Evolutionary conservation across 2,888 invertebrate species (phyloP), one percentile per base, ranked within the genome.

Genomic region (Acanthoscelides obtectus): DNA sequence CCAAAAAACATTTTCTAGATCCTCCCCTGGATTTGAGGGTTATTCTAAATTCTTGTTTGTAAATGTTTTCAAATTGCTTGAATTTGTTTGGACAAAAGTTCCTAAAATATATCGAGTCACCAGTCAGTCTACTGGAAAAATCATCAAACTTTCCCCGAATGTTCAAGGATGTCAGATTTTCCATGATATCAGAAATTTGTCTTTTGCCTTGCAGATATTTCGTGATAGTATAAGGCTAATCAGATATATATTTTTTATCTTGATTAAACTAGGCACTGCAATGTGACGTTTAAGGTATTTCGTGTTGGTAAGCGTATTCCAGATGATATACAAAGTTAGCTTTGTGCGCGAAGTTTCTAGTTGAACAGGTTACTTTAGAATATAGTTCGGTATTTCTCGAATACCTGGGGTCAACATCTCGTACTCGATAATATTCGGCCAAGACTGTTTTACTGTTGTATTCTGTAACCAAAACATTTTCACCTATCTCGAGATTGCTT

Each of bases 401-500:
- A 45, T 45, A 22, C 66, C 66, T 21, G 12, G 66, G 66, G 22
- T 66, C 22, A 21, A 21, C 66, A 1, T 66, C 19, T 6, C 20
- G 5, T 21, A 8, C 1, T 19, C 20, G 20, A 21, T 66, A 22
- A 21, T 66, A 22, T 66, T 66, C 21, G 8, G 20, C 22, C 20
- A 12, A 66, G 22, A 66, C 12, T 66, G 21, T 66, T 66, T 20
- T 66, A 2, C 19, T 20, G 3, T 22, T 21, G 8, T 21, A 20
- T 63, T 12, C 19, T 66, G 66, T 4, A 66, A 20, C 66, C 66
- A 66, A 20, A 20, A 66, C 20, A 19, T 20, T 21, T 21, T 12
- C 63, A 63, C 63, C 19, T 17, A 66, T 66, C 66, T 69, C 63
- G 17, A 70, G 72, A 72, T 72, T 72, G 72, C 72, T 70, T 70